Base-by-base conservation (phyloP, 2,113 vertebrate species). In the Rhagologus leucostigma region DNA sequence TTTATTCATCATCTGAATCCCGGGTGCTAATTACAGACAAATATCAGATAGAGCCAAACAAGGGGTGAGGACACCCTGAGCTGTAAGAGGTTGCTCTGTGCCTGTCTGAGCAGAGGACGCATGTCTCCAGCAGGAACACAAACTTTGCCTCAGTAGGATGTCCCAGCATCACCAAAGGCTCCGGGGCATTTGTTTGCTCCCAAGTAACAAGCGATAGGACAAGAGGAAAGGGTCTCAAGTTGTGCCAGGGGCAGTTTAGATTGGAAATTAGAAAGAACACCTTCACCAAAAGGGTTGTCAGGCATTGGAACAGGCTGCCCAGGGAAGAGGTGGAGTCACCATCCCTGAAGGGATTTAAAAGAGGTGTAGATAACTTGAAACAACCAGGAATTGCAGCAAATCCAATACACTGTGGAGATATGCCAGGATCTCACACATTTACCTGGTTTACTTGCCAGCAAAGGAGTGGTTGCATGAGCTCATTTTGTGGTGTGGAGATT, bases 391-490 rank as follows among this genome's bases (percentile, higher is more conserved):
- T 13, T 3, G 1, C 55, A 55, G 52, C 20, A 74, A 59, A 79
- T 62, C 37, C 1, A 1, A 14, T 16, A 27, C 0, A 0, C 30
- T 63, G 60, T 79, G 50, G 68, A 80, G 37, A 27, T 8, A 59
- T 0, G 1, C 26, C 33, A 6, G 42, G 49, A 46, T 20, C 35
- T 82, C 62, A 23, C 4, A 29, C 0, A 0, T 55, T 71, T 86
- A 24, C 44, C 30, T 83, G 35, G 27, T 30, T 76, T 44, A 57
- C 17, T 41, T 68, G n/a, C 41, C 42, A 57, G 32, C 22, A 57
- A 68, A 77, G n/a, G 41, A 73, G 15, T 13, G 29, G 44, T 63
- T 44, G 20, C 49, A 37, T 14, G 30, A 84, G 68, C 69, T 87
- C 30, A 42, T 6, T 67, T 30, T 73, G 63, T 62, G 65, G 27